Conservation (phyloP, 92 coral and sea anemone genomes). For the Micromussa lordhowensis region DNA sequence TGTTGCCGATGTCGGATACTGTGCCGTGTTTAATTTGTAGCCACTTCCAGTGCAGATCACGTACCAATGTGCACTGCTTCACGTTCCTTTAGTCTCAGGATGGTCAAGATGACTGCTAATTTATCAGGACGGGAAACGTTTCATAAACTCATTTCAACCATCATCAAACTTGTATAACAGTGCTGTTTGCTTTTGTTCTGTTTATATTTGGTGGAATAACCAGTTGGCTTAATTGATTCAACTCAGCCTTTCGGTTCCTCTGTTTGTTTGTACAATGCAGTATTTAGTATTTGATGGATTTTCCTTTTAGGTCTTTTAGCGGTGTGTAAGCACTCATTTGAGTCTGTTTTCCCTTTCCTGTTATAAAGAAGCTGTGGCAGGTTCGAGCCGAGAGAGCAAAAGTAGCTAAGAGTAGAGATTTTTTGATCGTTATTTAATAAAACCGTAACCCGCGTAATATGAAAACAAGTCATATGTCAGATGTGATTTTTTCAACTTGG, state of each 20-base stretch:
- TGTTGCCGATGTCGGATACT: slow-evolving; percentile 41
- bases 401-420: too few relatives aligned
- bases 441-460: too few relatives aligned
- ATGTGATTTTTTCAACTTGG: not conserved
- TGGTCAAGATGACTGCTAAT: not conserved
- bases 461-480: not conserved
- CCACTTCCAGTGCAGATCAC: slow-evolving; percentile 18
- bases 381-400: too few relatives aligned
- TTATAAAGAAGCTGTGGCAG: not conserved
- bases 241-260: not conserved
- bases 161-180: not conserved
- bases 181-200: not conserved
- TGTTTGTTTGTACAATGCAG: not conserved
- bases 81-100: not conserved
- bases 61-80: not conserved
- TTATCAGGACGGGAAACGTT: not conserved
- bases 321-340: not conserved
- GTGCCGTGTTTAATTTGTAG: slow-evolving; percentile 22
- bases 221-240: not conserved
- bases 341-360: not conserved
- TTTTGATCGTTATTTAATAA: too few relatives aligned
- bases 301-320: not conserved
- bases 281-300: not conserved
- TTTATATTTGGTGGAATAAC: not conserved
- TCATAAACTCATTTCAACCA: not conserved